Evolutionary conservation across 2,888 invertebrate species (phyloP).

Genomic region (Scaptomyza polygonia): DNA sequence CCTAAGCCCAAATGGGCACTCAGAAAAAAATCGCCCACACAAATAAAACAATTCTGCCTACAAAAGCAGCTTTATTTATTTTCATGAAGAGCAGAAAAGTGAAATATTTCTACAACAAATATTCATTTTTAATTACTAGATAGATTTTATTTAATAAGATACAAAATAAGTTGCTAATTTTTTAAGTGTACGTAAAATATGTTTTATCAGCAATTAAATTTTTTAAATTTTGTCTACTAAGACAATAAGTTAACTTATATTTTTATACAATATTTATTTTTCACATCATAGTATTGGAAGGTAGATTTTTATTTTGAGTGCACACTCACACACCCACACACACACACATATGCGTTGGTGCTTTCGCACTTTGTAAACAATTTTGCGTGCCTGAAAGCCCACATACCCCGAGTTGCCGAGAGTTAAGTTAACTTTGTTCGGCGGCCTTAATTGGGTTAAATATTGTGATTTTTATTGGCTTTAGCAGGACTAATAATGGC

Average conservation of each 20-base stretch:
- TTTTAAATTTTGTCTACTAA: too few species aligned
- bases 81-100: not conserved
- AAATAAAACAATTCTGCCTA: not conserved
- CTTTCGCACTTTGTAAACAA: constrained; percentile 7
- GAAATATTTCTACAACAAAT: not conserved
- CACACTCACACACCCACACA: constrained; percentile 3
- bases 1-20: constrained; percentile 6
- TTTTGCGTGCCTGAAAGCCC: constrained; percentile 37
- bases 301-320: not conserved
- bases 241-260: too few species aligned
- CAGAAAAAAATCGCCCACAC: not conserved
- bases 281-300: too few species aligned
- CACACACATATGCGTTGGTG: constrained; percentile 9
- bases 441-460: constrained; percentile 75
- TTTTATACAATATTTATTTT: too few species aligned
- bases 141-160: too few species aligned
- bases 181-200: too few species aligned
- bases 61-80: too few species aligned
- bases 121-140: too few species aligned
- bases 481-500: constrained; percentile 39
- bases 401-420: constrained; percentile 18
- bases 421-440: constrained; percentile 57
- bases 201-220: too few species aligned
- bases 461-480: constrained; percentile 68
- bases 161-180: too few species aligned